A percentile compares a stretch with the other conserved stretches of the same genome.
These are phyloP conservation scores for Etheostoma spectabile DNA, from an alignment of 2,113 vertebrate species.

Conservation along the genomic window DNA sequence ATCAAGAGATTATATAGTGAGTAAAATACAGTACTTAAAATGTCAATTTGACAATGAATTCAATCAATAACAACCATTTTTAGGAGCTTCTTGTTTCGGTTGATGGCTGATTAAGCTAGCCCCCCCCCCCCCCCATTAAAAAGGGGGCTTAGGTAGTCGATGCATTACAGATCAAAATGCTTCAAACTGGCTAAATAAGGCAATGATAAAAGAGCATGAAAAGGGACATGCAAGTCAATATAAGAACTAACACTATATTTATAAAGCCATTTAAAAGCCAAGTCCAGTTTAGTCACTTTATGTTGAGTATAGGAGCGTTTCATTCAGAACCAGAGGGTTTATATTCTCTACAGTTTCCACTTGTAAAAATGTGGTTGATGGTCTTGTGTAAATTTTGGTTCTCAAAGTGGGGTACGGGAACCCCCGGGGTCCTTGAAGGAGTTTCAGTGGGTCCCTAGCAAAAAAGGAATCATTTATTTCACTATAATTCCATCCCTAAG, in stretches of 20 bases:
- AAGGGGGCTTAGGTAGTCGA: not conserved
- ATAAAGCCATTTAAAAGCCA: not conserved
- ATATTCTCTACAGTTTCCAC: not conserved
- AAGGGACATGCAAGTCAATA: not conserved
- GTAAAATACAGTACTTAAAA: conserved; percentile 27
- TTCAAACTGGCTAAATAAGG: not conserved
- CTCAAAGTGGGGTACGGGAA: too few species aligned
- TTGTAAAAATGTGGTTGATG: not conserved
- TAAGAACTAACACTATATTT: not conserved
- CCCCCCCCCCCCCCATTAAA: not conserved
- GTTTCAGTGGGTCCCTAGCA: too few species aligned
- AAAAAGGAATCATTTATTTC: too few species aligned
- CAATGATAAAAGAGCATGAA: not conserved
- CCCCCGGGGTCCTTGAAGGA: too few species aligned
- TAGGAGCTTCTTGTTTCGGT: not conserved
- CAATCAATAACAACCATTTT: not conserved
- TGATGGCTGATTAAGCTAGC: not conserved
- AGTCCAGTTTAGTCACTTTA: not conserved
- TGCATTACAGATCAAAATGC: not conserved
- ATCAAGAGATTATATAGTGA: not conserved
- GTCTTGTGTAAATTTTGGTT: not conserved
- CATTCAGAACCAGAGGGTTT: not conserved
- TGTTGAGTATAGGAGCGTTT: not conserved
- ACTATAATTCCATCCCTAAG: too few species aligned
- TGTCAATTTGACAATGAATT: conserved; percentile 17